phyloP scores from a whole-genome alignment of 2,797 vertebrate species.

The Alexandromys oeconomus region DNA sequence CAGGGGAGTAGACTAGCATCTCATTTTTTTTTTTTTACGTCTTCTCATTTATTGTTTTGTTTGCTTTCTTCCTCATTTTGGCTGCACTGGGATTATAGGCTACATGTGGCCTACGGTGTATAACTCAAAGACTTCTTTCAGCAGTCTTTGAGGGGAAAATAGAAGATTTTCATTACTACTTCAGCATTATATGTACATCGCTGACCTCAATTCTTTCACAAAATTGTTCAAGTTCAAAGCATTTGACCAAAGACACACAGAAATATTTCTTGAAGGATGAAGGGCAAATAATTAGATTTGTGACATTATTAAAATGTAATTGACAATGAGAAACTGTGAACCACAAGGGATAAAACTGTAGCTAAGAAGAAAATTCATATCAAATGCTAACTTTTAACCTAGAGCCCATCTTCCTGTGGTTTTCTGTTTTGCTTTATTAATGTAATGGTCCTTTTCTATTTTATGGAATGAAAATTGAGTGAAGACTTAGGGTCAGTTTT shows the following conservation, averaged over 20 bases:
- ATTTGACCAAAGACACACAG: not conserved
- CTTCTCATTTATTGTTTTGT: slow-evolving; percentile 33
- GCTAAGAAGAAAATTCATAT: slow-evolving; percentile 27
- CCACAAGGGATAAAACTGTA: slow-evolving; percentile 6
- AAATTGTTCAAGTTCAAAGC: slow-evolving; percentile 17
- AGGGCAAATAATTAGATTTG: slow-evolving; percentile 23
- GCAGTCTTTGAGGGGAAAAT: slow-evolving; percentile 13
- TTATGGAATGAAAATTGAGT: not conserved
- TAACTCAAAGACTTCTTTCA: not conserved
- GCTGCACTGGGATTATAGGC: not conserved
- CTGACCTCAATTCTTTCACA: not conserved
- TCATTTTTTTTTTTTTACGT: not conserved
- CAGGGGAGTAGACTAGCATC: not conserved
- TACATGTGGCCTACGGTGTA: not conserved
- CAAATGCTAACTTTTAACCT: not conserved
- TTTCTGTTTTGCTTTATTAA: slow-evolving; percentile 36
- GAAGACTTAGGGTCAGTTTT: not conserved
- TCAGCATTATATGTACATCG: not conserved
- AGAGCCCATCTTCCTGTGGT: not conserved
- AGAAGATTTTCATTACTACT: not conserved
- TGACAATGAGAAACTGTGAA: slow-evolving; percentile 34
- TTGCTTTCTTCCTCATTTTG: not conserved
- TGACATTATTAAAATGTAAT: slow-evolving; percentile 37
- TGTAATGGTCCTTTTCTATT: not conserved
- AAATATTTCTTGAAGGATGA: not conserved